Percentiles rank a stretch among this genome's conserved stretches.
Evolutionary conservation across 2,888 invertebrate genomes (phyloP).

Genomic region (Rhorus exstirpatorius): DNA sequence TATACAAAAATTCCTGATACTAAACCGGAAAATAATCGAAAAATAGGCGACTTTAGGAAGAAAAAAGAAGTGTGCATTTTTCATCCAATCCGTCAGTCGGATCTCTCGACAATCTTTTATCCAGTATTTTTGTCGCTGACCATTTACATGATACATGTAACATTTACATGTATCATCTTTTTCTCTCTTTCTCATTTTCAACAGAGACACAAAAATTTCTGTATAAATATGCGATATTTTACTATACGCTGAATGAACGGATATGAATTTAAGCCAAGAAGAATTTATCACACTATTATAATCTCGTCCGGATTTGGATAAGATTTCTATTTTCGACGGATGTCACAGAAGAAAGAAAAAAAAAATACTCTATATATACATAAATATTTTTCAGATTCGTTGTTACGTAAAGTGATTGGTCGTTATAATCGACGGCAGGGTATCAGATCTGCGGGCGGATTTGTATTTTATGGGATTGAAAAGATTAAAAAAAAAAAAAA

Average conservation of each 20-base stretch:
- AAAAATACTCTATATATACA: background rate
- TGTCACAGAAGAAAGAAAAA: conserved; percentile 19
- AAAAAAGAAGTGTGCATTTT: conserved; percentile 18
- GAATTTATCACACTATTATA: background rate
- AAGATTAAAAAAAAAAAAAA: no score
- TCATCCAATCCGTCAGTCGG: conserved; percentile 50
- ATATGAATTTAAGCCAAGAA: background rate
- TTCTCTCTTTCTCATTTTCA: no score
- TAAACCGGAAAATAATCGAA: no score
- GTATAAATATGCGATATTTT: conserved; percentile 4
- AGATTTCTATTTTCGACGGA: conserved; percentile 38
- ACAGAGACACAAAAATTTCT: background rate
- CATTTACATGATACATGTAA: background rate
- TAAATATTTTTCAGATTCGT: conserved; percentile 39
- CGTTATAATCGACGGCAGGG: background rate
- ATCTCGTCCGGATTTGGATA: background rate
- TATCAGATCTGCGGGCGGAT: conserved; percentile 64
- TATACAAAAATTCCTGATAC: no score
- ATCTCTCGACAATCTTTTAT: conserved; percentile 24
- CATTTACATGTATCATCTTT: background rate
- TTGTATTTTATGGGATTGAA: conserved; percentile 23
- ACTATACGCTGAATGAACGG: background rate
- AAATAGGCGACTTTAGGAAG: no score
- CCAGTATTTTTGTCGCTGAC: conserved; percentile 15
- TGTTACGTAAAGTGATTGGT: background rate